Evolutionary conservation across 2,888 invertebrate species (phyloP).

Genomic region (Drosophila ochracea): DNA sequence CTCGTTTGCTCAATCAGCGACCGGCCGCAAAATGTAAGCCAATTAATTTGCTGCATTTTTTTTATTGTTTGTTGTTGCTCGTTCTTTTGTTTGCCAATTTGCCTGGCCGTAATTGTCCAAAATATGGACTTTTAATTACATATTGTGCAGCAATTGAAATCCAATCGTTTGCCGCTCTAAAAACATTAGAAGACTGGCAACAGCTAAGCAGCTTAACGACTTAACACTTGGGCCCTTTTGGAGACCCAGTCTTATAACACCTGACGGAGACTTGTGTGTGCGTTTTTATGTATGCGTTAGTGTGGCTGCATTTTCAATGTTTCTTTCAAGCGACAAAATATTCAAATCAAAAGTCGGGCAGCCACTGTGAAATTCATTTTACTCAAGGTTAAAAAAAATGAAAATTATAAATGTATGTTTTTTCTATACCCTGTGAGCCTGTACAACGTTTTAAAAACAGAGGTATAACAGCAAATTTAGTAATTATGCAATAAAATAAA

Average conservation of each 20-base stretch:
- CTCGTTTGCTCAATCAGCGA: conserved; percentile 63
- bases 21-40: conserved; percentile 66
- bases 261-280: conserved; percentile 16
- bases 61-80: conserved; percentile 8
- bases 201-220: conserved; percentile 40
- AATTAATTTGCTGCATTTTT: conserved; percentile 62
- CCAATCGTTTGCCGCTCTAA: conserved; percentile 47
- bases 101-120: conserved; percentile 63
- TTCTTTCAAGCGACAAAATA: conserved; percentile 35
- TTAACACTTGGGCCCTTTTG: conserved; percentile 43
- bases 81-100: conserved; percentile 58
- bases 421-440: conserved; percentile 1
- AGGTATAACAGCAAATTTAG: not conserved
- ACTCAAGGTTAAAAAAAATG: conserved; percentile 70
- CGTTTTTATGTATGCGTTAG: conserved; percentile 13
- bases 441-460: not conserved
- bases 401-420: conserved; percentile 54
- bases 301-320: conserved; percentile 19
- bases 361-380: conserved; percentile 61
- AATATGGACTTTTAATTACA: conserved; percentile 77
- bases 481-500: not conserved
- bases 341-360: conserved; percentile 62
- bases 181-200: conserved; percentile 41
- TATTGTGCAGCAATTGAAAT: conserved; percentile 66
- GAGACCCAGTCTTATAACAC: conserved; percentile 15